Evolutionary conservation across 2,113 vertebrate genomes (phyloP), one percentile per base, ranked within the genome.

Genomic region (Syngnathus scovelli): DNA sequence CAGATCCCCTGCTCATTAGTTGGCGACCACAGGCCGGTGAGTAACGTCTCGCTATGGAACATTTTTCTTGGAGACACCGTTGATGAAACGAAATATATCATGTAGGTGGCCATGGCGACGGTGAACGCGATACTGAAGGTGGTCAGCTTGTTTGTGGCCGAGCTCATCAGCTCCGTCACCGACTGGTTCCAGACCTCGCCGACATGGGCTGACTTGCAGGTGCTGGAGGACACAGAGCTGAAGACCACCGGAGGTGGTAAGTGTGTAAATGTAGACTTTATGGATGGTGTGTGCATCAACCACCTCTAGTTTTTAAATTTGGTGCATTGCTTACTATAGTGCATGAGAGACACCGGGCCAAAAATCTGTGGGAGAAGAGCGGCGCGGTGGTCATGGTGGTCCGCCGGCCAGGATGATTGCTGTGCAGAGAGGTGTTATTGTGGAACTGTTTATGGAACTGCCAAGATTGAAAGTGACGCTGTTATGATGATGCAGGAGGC

Each of bases 351-450:
- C 92, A 95, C 78, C 94, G 92, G 83, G 95, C 94, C 12, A 75
- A 87, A 66, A 87, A 91, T 21, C 86, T 97, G 1, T 98, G 95
- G 95, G 83, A 90, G 67, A 87, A 88, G 70, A 91, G 78, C 0
- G 95, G 92, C 46, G 94, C 94, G 0, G 93, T 98, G 75, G 89
- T 98, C 66, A 93, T 95, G 92, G 94, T 92, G 12, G 91, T 96
- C 19, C 89, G 94, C 62, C 87, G 95, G 68, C 94, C 95, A 7
- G 94, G 95, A 89, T 98, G 95, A 86, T 94, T 94, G 83, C 84
- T 98, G 84, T 98, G 95, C 88, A 92, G 95, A 89, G 94, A 96
- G 93, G 95, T 96, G 73, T 68, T 21, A 21, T 60, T 13, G 86
- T 21, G 71, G 67, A 27, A 19, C 64, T 19, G 15, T 9, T n/a